phyloP scores from a whole-genome alignment of 2,113 vertebrate species.

The Aepyceros melampus region DNA sequence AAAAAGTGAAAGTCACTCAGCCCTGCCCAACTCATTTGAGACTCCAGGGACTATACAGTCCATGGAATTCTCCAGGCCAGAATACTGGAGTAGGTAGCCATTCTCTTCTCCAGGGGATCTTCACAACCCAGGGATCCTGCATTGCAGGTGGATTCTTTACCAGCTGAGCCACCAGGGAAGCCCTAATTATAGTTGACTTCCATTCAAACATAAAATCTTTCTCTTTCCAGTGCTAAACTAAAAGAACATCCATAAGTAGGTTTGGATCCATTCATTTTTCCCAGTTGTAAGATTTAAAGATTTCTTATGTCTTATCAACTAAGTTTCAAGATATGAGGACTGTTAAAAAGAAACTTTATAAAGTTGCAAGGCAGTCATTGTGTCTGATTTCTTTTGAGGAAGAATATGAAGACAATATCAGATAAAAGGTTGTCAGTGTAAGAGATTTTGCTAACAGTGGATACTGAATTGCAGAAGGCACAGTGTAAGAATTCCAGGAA shows the following conservation, averaged over 20 bases:
- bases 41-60: neutral
- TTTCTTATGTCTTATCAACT: neutral
- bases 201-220: neutral
- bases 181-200: neutral
- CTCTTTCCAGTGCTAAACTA: neutral
- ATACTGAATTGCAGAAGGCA: neutral
- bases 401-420: neutral
- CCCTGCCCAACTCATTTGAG: neutral
- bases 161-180: neutral
- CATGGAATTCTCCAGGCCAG: neutral
- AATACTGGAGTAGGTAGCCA: neutral
- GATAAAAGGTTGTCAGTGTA: neutral
- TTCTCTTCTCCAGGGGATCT: neutral
- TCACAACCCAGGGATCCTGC: neutral
- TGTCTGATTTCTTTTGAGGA: neutral
- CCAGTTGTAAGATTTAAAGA: neutral
- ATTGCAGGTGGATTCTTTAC: neutral
- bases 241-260: neutral
- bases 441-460: neutral
- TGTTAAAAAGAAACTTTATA: neutral
- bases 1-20: neutral
- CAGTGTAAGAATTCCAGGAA: neutral
- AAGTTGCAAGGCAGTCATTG: neutral
- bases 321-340: neutral
- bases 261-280: neutral